These are phyloP conservation scores for Xenopus petersii DNA, from an alignment of 2,797 vertebrate genomes.

Conservation along the genomic window DNA sequence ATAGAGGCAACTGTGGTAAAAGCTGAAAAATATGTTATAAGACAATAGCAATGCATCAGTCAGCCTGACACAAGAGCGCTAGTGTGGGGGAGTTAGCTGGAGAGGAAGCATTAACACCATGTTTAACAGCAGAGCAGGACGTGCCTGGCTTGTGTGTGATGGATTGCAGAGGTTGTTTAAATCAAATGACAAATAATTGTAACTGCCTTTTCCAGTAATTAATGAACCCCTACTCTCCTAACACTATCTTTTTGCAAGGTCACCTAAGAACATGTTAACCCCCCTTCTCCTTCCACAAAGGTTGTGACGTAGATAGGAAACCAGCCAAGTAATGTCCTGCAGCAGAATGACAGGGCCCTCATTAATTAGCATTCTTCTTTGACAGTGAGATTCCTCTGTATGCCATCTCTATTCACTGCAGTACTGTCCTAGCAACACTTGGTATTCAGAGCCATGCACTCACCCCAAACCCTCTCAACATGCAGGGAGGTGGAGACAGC, in stretches of 20 bases:
- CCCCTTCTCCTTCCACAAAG: constrained; percentile 5
- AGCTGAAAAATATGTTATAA: constrained; percentile 24
- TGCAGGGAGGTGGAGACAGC: constrained; percentile 25
- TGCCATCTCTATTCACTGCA: constrained; percentile 42
- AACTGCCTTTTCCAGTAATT: constrained; percentile 36
- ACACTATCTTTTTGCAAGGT: constrained; percentile 31
- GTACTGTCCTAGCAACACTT: constrained; percentile 46
- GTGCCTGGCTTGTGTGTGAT: constrained; percentile 33
- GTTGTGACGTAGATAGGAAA: constrained; percentile 6
- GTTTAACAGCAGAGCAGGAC: constrained; percentile 34
- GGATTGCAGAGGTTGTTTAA: constrained; percentile 33
- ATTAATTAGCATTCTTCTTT: constrained; percentile 43
- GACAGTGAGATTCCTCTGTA: constrained; percentile 33
- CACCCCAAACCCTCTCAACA: constrained; percentile 29
- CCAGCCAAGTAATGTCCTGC: constrained; percentile 20
- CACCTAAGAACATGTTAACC: constrained; percentile 28
- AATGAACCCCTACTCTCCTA: constrained; percentile 19
- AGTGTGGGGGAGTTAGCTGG: constrained; percentile 9
- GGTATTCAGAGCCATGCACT: constrained; percentile 42
- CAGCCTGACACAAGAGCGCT: constrained; percentile 21
- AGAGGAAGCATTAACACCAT: constrained; percentile 42
- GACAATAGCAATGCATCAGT: constrained; percentile 45
- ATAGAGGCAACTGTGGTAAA: constrained; percentile 20
- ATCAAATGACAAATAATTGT: constrained; percentile 43
- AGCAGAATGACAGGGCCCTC: constrained; percentile 22